Conservation (phyloP, 2,797 vertebrate genomes). For the Macropus fuliginosus region DNA sequence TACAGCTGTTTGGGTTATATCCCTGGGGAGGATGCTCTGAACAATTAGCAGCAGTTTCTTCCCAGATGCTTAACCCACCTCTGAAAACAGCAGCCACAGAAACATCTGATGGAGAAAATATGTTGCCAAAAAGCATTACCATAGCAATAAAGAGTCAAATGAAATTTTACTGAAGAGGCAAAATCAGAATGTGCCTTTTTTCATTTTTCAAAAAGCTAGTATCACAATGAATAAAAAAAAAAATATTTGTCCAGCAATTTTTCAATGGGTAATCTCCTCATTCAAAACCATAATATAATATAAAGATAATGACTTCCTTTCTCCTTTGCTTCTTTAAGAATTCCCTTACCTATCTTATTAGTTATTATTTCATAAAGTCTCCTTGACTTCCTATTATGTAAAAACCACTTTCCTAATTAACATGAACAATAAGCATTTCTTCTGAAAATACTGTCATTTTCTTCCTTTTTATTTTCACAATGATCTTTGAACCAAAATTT, state of each 20-base stretch:
- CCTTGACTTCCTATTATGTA: constrained; percentile 58
- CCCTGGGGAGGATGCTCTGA: neutral
- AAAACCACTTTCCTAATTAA: constrained; percentile 22
- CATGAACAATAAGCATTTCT: constrained; percentile 4
- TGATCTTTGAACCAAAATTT: constrained; percentile 16
- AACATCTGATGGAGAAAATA: neutral
- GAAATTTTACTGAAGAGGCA: constrained; percentile 1
- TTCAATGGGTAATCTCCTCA: constrained; percentile 20
- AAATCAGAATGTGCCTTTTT: neutral
- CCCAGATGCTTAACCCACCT: constrained; percentile 40
- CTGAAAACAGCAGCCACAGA: constrained; percentile 25
- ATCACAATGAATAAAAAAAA: neutral
- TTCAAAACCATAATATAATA: constrained; percentile 21
- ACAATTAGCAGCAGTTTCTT: neutral
- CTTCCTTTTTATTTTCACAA: constrained; percentile 24
- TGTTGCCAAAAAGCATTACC: constrained; percentile 16
- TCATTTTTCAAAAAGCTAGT: constrained; percentile 7
- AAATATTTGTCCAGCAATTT: neutral
- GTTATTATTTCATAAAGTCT: constrained; percentile 38
- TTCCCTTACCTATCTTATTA: constrained; percentile 2
- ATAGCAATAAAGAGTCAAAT: constrained; percentile 22
- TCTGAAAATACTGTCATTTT: constrained; percentile 36
- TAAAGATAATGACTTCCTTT: constrained; percentile 41
- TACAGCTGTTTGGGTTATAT: constrained; percentile 9
- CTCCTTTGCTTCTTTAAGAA: neutral